Conservation (phyloP, 2,797 vertebrate genomes). For the Syncerus caffer region DNA sequence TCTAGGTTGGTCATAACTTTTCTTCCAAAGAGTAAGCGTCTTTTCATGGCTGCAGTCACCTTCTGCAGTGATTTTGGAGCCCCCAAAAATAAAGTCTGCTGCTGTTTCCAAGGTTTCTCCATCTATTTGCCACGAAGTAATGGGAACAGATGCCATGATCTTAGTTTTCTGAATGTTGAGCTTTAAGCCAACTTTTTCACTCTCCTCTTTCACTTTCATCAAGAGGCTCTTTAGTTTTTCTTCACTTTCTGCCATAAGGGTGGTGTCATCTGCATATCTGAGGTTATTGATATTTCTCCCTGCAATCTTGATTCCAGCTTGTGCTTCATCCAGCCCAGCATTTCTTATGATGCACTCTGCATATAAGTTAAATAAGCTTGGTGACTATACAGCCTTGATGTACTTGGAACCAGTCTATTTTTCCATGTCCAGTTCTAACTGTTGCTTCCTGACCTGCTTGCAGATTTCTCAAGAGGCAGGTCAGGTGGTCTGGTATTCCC, state of each 20-base stretch:
- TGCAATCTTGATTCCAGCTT: not conserved
- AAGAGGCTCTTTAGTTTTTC: not conserved
- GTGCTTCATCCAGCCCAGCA: not conserved
- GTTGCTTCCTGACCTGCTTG: not conserved
- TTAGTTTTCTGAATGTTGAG: not conserved
- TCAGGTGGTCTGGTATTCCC: not conserved
- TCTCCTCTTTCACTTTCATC: not conserved
- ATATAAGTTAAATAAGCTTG: not conserved
- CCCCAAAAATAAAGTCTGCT: rapidly evolving
- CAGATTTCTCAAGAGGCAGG: not conserved
- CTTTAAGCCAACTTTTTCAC: not conserved
- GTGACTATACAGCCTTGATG: not conserved
- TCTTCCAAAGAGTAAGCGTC: not conserved
- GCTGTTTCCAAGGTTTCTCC: not conserved
- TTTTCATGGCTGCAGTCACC: not conserved
- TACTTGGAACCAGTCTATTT: not conserved
- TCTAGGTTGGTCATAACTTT: not conserved
- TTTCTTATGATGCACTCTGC: not conserved
- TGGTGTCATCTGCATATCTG: not conserved
- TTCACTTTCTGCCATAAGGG: not conserved
- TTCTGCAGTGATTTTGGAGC: not conserved
- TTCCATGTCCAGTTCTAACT: not conserved
- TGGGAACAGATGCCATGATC: not conserved
- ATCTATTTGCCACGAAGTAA: not conserved
- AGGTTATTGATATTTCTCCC: not conserved